A percentile compares a stretch with the other conserved stretches of the same genome.
These are phyloP conservation scores for Sepioteuthis lessoniana DNA, from an alignment of 2,888 invertebrate species.

Conservation along the genomic window DNA sequence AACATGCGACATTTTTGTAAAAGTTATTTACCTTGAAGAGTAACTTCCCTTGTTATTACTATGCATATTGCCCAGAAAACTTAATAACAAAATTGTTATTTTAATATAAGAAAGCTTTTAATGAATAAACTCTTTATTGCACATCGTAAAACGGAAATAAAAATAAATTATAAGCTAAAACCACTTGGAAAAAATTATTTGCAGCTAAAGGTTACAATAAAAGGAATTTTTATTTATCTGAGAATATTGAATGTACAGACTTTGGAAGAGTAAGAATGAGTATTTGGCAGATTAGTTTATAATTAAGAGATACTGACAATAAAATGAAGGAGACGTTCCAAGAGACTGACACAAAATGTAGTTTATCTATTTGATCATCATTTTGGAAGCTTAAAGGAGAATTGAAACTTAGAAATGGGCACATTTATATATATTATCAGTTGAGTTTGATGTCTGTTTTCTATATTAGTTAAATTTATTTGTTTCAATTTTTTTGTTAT, in stretches of 20 bases:
- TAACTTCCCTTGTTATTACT: background rate
- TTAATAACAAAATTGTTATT: background rate
- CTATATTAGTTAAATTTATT: background rate
- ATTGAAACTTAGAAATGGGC: background rate
- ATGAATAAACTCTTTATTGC: background rate
- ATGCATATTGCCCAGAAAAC: background rate
- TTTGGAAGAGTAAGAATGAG: background rate
- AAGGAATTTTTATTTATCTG: background rate
- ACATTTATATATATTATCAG: background rate
- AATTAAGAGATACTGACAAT: background rate
- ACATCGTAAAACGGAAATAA: background rate
- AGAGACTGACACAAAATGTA: background rate
- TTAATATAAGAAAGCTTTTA: background rate
- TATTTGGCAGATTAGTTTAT: background rate
- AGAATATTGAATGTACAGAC: background rate
- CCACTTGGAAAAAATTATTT: background rate
- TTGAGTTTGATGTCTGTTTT: background rate
- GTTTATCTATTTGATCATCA: background rate
- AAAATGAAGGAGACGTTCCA: background rate
- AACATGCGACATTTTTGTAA: slow-evolving; percentile 2
- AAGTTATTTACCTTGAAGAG: background rate
- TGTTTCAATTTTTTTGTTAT: background rate
- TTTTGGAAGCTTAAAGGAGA: background rate
- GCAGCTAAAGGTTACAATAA: background rate
- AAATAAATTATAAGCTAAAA: background rate